These are phyloP conservation scores for Lepidostoma basale DNA, from an alignment of 1,140 invertebrate genomes.

Conservation along the genomic window DNA sequence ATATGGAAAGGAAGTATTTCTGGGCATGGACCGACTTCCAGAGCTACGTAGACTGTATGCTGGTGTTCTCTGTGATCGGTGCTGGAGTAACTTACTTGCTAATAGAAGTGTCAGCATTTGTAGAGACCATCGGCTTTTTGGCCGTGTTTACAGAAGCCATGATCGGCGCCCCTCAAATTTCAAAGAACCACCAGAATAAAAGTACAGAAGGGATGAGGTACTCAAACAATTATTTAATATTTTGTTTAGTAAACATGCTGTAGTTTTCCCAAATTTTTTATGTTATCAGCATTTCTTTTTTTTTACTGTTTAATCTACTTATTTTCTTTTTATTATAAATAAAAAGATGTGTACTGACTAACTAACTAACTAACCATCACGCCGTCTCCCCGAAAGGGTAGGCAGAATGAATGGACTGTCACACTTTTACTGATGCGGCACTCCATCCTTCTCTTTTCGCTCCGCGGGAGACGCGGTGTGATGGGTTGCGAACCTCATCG, in stretches of 20 bases:
- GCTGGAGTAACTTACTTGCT: slow-evolving; percentile 89
- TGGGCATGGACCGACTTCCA: slow-evolving; percentile 99
- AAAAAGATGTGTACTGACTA: too few relatives aligned
- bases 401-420: too few relatives aligned
- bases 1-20: slow-evolving; percentile 90
- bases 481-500: too few relatives aligned
- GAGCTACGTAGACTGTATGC: slow-evolving; percentile 93
- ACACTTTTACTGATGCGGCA: too few relatives aligned
- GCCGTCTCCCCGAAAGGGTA: too few relatives aligned
- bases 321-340: slow-evolving; percentile 2
- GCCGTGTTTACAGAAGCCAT: slow-evolving; percentile 96
- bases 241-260: not conserved
- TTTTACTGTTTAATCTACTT: too few relatives aligned
- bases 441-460: too few relatives aligned
- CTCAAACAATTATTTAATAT: slow-evolving; percentile 38
- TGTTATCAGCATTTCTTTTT: not conserved
- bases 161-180: slow-evolving; percentile 91
- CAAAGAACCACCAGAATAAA: slow-evolving; percentile 86
- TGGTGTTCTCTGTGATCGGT: slow-evolving; percentile 81
- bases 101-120: slow-evolving; percentile 78
- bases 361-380: too few relatives aligned
- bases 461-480: too few relatives aligned
- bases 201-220: slow-evolving; percentile 98
- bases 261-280: slow-evolving; percentile 24
- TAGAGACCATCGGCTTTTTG: slow-evolving; percentile 90